Percentiles rank a stretch among this genome's conserved stretches.
Conservation (phyloP, 2,888 invertebrate species). For the Andrena chrysosceles region DNA sequence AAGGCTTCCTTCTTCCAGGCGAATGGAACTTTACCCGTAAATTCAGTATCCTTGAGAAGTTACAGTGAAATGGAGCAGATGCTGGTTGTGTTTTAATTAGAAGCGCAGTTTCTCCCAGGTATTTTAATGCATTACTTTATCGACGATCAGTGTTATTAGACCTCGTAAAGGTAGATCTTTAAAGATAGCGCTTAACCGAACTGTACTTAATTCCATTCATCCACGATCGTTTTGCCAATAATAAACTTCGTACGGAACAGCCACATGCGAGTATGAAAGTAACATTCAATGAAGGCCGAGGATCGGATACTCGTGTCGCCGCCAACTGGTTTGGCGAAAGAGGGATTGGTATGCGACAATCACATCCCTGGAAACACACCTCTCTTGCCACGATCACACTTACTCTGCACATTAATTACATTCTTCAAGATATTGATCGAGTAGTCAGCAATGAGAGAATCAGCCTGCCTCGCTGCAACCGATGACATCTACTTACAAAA, state of each 20-base stretch:
- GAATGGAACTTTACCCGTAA: too few species aligned
- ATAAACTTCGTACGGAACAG: not conserved
- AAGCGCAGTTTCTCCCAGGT: not conserved
- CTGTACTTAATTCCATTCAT: not conserved
- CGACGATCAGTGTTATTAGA: not conserved
- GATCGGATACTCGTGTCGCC: not conserved
- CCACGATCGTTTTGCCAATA: not conserved
- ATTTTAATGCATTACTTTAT: not conserved
- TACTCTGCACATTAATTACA: slow-evolving; percentile 11
- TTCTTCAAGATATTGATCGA: slow-evolving; percentile 14
- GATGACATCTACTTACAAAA: not conserved
- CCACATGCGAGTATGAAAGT: not conserved
- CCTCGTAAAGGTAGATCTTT: not conserved
- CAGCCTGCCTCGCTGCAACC: not conserved
- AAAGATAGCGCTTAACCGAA: not conserved
- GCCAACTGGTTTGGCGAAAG: slow-evolving; percentile 27
- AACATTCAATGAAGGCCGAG: slow-evolving; percentile 10
- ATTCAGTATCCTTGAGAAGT: not conserved
- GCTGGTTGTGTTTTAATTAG: not conserved
- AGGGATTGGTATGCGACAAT: slow-evolving; percentile 23
- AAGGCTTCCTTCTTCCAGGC: not conserved
- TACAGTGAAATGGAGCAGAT: not conserved
- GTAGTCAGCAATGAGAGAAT: slow-evolving; percentile 1
- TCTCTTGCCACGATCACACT: not conserved
- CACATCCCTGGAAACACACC: slow-evolving; percentile 4